Evolutionary conservation across 2,797 vertebrate species (phyloP), one percentile per base, ranked within the genome.

Genomic region (Sebastes nivosus): DNA sequence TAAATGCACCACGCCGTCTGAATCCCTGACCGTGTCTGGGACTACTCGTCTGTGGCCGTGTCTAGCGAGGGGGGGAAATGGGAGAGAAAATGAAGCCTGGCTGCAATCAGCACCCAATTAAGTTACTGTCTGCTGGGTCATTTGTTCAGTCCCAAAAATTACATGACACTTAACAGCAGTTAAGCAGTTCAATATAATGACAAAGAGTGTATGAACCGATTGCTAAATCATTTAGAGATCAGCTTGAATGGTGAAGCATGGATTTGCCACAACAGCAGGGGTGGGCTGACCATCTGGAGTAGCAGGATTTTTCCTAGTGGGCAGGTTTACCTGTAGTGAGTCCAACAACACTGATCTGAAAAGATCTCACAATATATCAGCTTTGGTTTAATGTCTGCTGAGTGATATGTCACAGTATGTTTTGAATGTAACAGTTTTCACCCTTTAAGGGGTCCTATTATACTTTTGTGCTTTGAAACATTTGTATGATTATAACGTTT

Each of bases 91-190:
- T 67, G 2, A 63, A 74, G 79, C 78, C 64, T 22, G 65, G 61
- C 72, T 38, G 25, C 74, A 72, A 58, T 68, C 64, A 79, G 55
- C 61, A 54, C 25, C 61, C 64, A 83, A 63, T 87, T 77, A 76
- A 75, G 42, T 65, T 14, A 72, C 61, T 68, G 75, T 77, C n/a
- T 7, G 22, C 46, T 5, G 34, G 46, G 24, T 58, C 63, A 1
- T 76, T 86, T 74, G 38, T 64, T 80, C 54, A 36, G 16, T 70
- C 38, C 29, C 3, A 42, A 34, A 80, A 81, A 76, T 69, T 30
- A 81, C 54, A 55, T 54, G 60, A 82, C 46, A 29, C 65, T 74
- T 55, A 57, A 55, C 38, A 52, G 30, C 14, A 58, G 13, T 18
- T 52, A 52, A 22, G 22, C 18, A 42, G 24, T 64, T 67, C 25